Conservation (phyloP, 2,888 invertebrate genomes). For the Thymelicus acteon region DNA sequence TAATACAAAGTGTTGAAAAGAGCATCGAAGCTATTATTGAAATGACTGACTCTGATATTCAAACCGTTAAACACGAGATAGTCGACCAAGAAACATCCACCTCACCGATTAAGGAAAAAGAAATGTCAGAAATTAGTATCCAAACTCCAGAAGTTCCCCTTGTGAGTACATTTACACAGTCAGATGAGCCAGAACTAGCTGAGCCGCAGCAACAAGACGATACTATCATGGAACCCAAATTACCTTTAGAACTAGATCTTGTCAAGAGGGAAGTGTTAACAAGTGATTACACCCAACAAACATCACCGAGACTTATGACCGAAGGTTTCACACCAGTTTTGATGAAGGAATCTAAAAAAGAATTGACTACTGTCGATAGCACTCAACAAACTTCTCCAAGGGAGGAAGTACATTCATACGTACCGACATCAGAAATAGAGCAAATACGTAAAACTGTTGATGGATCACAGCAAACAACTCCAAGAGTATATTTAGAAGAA, state of each 20-base stretch:
- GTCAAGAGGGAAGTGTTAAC: constrained; percentile 47
- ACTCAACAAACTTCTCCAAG: constrained; percentile 56
- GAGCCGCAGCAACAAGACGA: constrained; percentile 45
- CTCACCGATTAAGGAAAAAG: constrained; percentile 62
- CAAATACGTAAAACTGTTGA: constrained; percentile 57
- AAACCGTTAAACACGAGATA: constrained; percentile 64
- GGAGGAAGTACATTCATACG: constrained; percentile 38
- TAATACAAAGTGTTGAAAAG: constrained; percentile 65
- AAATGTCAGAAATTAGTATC: constrained; percentile 64
- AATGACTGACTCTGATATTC: constrained; percentile 71
- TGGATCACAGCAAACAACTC: constrained; percentile 62
- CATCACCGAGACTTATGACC: constrained; percentile 51
- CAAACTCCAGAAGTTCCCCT: constrained; percentile 71
- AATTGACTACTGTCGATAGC: constrained; percentile 44
- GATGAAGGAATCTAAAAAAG: constrained; percentile 17
- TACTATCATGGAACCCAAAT: constrained; percentile 61
- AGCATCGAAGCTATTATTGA: constrained; percentile 68
- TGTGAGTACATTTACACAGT: constrained; percentile 73
- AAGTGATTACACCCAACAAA: constrained; percentile 61
- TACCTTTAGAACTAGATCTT: constrained; percentile 64
- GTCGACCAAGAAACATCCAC: constrained; percentile 72
- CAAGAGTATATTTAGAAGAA: constrained; percentile 41
- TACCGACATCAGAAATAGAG: constrained; percentile 50
- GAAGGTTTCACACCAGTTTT: background rate
- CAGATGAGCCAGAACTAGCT: constrained; percentile 61